Base-by-base conservation (phyloP, 2,797 vertebrate species). In the Fistularia tabacaria region DNA sequence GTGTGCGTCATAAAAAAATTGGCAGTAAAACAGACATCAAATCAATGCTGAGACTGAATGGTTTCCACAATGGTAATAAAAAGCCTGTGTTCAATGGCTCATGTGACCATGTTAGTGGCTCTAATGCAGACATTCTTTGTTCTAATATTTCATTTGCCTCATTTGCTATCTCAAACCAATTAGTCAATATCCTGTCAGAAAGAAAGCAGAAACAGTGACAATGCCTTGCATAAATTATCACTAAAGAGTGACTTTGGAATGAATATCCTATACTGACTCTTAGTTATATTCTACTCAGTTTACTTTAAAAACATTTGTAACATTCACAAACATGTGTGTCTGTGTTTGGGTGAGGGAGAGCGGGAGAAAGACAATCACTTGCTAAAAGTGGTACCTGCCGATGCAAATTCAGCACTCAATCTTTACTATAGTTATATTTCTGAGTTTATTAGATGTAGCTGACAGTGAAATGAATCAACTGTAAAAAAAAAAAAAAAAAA, bases 131-230 rank as follows among this genome's bases (percentile, higher is more conserved):
- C 36, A 6, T 74, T 66, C 64, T 39, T 39, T 25, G 0, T 75
- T 78, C 84, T 69, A 87, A 86, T 87, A 84, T 87, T 89, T 87
- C 75, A 85, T 84, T 66, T 79, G 82, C 66, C 75, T 75, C 81
- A 76, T 85, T 78, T 72, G 52, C 74, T 71, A 64, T 71, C 80
- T 80, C 76, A 57, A 42, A 61, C 65, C 80, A 52, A 64, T 69
- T 81, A 62, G 78, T 86, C 84, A 46, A 86, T 81, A 80, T 57
- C 52, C 66, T 57, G 70, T 58, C 54, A n/a, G 73, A 62, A 59
- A 46, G 46, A 14, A 49, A 73, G 61, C 41, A n/a, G 64, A 64
- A 64, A 56, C n/a, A 9, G 57, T 57, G 67, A 55, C 68, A 9
- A 50, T 1, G 57, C 42, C 59, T 39, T 62, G 49, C 61, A 57